Evolutionary conservation across 2,888 invertebrate genomes (phyloP).

Genomic region (Cancer borealis): DNA sequence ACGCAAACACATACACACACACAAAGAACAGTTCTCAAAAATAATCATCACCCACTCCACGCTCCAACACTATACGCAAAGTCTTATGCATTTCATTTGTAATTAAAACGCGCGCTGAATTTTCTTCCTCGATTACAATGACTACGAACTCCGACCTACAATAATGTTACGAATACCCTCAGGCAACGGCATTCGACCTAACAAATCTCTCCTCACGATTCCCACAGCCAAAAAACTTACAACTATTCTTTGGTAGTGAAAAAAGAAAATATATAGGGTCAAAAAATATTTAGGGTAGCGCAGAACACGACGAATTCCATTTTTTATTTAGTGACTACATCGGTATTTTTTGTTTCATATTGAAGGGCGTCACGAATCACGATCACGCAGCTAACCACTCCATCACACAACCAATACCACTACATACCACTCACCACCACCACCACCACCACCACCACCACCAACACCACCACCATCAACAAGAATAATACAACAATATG

Average conservation of each 20-base stretch:
- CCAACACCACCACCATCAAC: neutral
- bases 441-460: neutral
- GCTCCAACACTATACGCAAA: neutral
- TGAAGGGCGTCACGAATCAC: neutral
- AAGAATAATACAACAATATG: neutral
- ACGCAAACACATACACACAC: neutral
- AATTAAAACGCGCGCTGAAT: neutral
- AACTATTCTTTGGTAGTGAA: neutral
- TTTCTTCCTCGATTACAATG: neutral
- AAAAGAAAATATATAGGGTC: neutral
- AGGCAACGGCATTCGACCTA: neutral
- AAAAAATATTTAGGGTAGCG: neutral
- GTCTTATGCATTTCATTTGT: slow-evolving; percentile 22
- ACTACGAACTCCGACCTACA: neutral
- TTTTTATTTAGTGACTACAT: neutral
- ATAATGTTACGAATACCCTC: neutral
- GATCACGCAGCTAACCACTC: neutral
- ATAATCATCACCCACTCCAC: neutral
- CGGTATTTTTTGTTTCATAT: neutral
- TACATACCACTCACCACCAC: neutral
- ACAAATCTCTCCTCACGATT: neutral
- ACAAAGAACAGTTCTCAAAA: neutral
- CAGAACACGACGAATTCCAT: neutral
- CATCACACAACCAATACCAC: neutral
- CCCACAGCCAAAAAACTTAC: neutral